phyloP scores from a whole-genome alignment of 2,888 invertebrate species.

The Theretra japonica region DNA sequence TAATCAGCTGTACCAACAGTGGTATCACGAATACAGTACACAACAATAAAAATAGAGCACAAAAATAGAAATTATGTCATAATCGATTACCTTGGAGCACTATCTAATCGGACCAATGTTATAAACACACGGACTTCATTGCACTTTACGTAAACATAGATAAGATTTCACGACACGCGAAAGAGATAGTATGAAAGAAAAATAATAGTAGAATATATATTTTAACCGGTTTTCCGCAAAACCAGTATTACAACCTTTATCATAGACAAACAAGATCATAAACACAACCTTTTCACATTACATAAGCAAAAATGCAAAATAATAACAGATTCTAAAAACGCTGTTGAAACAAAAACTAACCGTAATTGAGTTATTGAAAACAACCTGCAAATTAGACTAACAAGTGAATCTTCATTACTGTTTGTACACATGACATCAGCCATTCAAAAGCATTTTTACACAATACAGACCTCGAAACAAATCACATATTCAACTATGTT shows the following conservation, averaged over 20 bases:
- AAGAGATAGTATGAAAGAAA: neutral
- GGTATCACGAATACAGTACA: neutral
- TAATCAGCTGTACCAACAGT: neutral
- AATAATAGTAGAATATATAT: neutral
- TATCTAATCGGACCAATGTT: constrained; percentile 9
- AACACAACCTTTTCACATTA: no score
- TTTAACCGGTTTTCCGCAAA: neutral
- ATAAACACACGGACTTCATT: constrained; percentile 5
- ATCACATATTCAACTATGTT: constrained; percentile 14
- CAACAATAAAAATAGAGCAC: neutral
- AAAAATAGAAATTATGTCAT: constrained; percentile 18
- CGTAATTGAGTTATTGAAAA: neutral
- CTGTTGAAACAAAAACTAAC: no score
- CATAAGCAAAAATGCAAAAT: no score
- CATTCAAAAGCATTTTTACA: neutral
- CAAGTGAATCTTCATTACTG: neutral
- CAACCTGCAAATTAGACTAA: constrained; percentile 4
- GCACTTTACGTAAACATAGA: constrained; percentile 22
- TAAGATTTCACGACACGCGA: neutral
- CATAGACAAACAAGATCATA: no score
- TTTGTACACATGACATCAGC: neutral
- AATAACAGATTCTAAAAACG: neutral
- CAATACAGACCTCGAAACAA: constrained; percentile 17
- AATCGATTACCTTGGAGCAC: constrained; percentile 2
- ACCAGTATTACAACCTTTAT: no score